Evolutionary conservation across 2,888 invertebrate genomes (phyloP).

Genomic region (Morpho deidamia): DNA sequence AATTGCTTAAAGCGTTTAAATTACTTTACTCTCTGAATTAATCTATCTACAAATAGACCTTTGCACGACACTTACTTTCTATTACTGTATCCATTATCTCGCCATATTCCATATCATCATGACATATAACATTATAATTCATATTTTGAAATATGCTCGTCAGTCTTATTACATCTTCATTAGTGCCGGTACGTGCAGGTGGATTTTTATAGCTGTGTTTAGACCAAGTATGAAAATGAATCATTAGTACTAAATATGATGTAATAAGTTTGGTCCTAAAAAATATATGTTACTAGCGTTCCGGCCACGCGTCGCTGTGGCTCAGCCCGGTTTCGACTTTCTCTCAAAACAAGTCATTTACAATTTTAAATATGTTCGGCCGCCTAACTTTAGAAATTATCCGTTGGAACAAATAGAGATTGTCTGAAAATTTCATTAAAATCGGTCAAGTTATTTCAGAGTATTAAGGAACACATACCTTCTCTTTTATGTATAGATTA

Average conservation of each 20-base stretch:
- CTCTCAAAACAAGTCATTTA: not conserved
- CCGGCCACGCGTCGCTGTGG: not conserved
- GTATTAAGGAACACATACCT: too few relatives aligned
- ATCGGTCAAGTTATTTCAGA: too few relatives aligned
- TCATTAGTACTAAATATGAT: not conserved
- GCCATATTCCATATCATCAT: constrained; percentile 35
- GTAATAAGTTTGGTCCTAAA: not conserved
- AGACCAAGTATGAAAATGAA: not conserved
- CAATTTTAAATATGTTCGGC: not conserved
- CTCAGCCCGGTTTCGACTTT: not conserved
- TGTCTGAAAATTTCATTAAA: too few relatives aligned
- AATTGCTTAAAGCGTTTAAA: too few relatives aligned
- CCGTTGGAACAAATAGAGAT: too few relatives aligned
- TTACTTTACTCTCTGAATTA: too few relatives aligned
- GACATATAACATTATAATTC: constrained; percentile 38
- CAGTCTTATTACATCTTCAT: constrained; percentile 39
- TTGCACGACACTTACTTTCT: constrained; percentile 32
- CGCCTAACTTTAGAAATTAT: too few relatives aligned
- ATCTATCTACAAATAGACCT: not conserved
- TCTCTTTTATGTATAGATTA: too few relatives aligned
- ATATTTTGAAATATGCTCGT: constrained; percentile 35
- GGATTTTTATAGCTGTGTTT: constrained; percentile 23
- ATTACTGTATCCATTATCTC: constrained; percentile 37
- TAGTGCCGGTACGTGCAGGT: constrained; percentile 36
- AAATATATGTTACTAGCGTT: not conserved